These are phyloP conservation scores for Penaeus chinensis DNA, from an alignment of 1,140 invertebrate genomes.

Conservation along the genomic window DNA sequence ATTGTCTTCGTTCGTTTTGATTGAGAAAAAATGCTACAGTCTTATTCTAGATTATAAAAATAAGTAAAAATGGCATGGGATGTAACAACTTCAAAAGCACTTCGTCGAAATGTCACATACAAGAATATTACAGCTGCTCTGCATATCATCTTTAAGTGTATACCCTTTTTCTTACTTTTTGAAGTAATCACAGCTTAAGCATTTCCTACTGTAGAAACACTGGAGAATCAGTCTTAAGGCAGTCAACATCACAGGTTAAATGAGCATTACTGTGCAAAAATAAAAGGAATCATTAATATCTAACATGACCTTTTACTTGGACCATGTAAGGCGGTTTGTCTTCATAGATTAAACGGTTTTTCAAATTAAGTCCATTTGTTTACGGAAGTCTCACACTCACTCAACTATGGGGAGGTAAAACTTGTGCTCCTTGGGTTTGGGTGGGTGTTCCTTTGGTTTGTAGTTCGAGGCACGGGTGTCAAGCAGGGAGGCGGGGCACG, in stretches of 20 bases:
- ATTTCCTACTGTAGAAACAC: slow-evolving; percentile 26
- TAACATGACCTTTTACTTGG: background rate
- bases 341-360: background rate
- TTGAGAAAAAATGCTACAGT: too few species aligned
- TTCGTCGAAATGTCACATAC: slow-evolving; percentile 7
- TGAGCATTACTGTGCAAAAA: slow-evolving; percentile 31
- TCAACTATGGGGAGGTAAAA: slow-evolving; percentile 77
- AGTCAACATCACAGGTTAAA: slow-evolving; percentile 55
- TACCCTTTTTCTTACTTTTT: slow-evolving; percentile 2
- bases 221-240: slow-evolving; percentile 29
- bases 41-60: too few species aligned
- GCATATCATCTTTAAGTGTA: background rate
- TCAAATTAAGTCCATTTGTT: background rate
- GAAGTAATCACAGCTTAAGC: slow-evolving; percentile 39
- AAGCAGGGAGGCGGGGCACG: slow-evolving; percentile 82
- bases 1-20: too few species aligned
- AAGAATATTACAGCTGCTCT: background rate
- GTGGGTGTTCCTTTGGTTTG: slow-evolving; percentile 74
- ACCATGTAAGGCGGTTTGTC: background rate
- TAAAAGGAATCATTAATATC: background rate
- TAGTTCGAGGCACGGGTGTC: slow-evolving; percentile 78
- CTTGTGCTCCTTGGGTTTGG: slow-evolving; percentile 80
- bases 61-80: too few species aligned
- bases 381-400: background rate
- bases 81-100: background rate